Evolutionary conservation across 2,888 invertebrate genomes (phyloP).

Genomic region (Catocala nupta): DNA sequence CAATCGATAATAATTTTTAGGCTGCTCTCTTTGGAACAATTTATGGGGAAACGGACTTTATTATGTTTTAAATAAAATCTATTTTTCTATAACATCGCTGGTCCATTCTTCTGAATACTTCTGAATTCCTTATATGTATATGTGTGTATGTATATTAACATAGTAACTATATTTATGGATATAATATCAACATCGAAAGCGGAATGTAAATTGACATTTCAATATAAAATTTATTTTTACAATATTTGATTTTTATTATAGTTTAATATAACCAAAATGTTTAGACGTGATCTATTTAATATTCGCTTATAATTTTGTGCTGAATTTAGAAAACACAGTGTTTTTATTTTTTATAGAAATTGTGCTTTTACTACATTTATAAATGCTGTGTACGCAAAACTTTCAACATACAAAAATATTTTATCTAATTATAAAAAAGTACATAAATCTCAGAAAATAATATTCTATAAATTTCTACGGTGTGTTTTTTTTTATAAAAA

Average conservation of each 20-base stretch:
- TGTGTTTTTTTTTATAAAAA: slow-evolving; percentile 19
- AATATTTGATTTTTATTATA: slow-evolving; percentile 27
- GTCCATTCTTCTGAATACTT: slow-evolving; percentile 63
- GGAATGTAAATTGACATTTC: slow-evolving; percentile 74
- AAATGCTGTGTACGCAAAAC: slow-evolving; percentile 5
- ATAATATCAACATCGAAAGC: slow-evolving; percentile 76
- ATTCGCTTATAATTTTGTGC: slow-evolving; percentile 12
- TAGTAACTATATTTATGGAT: slow-evolving; percentile 53
- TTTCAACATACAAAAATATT: slow-evolving; percentile 38
- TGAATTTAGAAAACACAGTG: not conserved
- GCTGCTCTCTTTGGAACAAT: slow-evolving; percentile 87
- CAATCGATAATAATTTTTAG: slow-evolving; percentile 86
- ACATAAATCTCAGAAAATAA: slow-evolving; percentile 26
- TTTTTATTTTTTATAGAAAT: slow-evolving; percentile 13
- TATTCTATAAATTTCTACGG: slow-evolving; percentile 22
- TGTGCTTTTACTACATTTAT: slow-evolving; percentile 17
- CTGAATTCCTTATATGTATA: slow-evolving; percentile 39
- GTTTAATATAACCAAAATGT: slow-evolving; percentile 10
- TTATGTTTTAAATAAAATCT: slow-evolving; percentile 57
- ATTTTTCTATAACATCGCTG: slow-evolving; percentile 62
- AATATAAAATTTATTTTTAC: slow-evolving; percentile 34
- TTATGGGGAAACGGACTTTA: slow-evolving; percentile 72
- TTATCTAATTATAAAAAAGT: slow-evolving; percentile 28
- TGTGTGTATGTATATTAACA: slow-evolving; percentile 28
- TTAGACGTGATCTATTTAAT: slow-evolving; percentile 8